These are phyloP conservation scores for Microcebus lehilahytsara DNA, from an alignment of 2,113 vertebrate genomes.

Conservation along the genomic window DNA sequence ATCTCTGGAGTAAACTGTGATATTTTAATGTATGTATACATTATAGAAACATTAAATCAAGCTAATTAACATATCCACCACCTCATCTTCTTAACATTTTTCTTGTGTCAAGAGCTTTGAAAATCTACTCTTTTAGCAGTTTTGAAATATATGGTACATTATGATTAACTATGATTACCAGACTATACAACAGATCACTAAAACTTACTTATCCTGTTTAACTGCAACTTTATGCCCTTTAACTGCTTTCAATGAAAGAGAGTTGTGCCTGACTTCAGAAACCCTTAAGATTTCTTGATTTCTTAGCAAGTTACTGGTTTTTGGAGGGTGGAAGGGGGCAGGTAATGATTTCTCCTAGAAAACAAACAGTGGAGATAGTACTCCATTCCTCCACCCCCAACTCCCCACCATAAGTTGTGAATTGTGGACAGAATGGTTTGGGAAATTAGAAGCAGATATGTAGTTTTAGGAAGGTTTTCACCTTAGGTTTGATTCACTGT, in stretches of 20 bases:
- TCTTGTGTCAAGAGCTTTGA: neutral
- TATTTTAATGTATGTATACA: neutral
- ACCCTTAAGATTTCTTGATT: neutral
- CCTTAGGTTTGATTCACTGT: neutral
- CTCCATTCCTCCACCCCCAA: accelerated
- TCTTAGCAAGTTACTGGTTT: neutral
- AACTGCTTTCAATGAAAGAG: neutral
- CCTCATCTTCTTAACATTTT: neutral
- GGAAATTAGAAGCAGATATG: neutral
- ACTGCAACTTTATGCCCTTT: neutral
- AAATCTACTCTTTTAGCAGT: neutral
- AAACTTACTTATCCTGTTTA: neutral
- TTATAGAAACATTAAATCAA: neutral
- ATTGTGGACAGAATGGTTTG: neutral
- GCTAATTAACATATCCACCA: neutral
- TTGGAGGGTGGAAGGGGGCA: neutral
- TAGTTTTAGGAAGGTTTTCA: neutral
- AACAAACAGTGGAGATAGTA: neutral
- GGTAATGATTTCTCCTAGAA: neutral
- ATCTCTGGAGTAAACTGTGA: neutral
- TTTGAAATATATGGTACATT: neutral
- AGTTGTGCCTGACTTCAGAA: neutral
- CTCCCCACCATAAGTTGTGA: neutral
- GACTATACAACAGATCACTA: neutral
- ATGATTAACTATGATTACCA: neutral